A percentile compares a stretch with the other conserved stretches of the same genome.
These are phyloP conservation scores for Deroplatys truncata DNA, from an alignment of 2,888 invertebrate genomes.

Conservation along the genomic window DNA sequence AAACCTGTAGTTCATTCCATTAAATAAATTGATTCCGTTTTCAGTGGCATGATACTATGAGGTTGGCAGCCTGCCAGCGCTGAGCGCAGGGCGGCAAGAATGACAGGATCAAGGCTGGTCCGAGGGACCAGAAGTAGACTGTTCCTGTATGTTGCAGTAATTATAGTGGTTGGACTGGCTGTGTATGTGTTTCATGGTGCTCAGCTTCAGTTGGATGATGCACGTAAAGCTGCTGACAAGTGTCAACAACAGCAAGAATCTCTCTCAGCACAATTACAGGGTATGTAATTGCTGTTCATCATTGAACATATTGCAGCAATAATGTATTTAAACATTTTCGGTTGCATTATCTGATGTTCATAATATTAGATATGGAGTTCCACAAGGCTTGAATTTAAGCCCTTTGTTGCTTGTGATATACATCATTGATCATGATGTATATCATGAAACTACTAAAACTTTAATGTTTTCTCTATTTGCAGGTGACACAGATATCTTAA, in stretches of 20 bases:
- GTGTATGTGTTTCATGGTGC: constrained; percentile 57
- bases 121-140: constrained; percentile 56
- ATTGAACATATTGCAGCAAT: too few relatives aligned
- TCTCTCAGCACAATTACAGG: constrained; percentile 55
- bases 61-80: background rate
- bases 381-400: too few relatives aligned
- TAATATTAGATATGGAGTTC: too few relatives aligned
- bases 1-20: too few relatives aligned
- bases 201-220: constrained; percentile 54
- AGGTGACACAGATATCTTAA: too few relatives aligned
- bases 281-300: constrained; percentile 40
- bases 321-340: too few relatives aligned
- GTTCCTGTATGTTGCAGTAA: constrained; percentile 50
- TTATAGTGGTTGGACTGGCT: constrained; percentile 51
- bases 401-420: too few relatives aligned
- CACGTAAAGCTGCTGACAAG: constrained; percentile 48
- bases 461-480: too few relatives aligned
- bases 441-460: too few relatives aligned
- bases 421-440: too few relatives aligned
- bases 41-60: background rate
- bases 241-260: constrained; percentile 58
- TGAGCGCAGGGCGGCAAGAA: constrained; percentile 32
- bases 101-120: constrained; percentile 53
- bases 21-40: background rate
- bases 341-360: too few relatives aligned